Evolutionary conservation across 2,113 vertebrate genomes (phyloP).

Genomic region (Zosterops pallidus): DNA sequence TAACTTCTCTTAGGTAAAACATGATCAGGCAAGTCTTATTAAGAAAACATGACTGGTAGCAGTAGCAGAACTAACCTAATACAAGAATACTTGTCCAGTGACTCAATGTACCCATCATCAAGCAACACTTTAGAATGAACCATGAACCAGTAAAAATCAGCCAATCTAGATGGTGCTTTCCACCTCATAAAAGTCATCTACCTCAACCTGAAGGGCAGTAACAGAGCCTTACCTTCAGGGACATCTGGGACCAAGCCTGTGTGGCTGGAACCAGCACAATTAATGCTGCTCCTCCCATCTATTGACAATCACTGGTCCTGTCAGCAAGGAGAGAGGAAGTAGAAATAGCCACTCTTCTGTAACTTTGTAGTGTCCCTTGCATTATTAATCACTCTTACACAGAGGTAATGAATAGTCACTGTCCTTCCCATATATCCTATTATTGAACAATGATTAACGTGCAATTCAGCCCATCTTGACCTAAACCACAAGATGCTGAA

Average conservation of each 20-base stretch:
- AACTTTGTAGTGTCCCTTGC: not conserved
- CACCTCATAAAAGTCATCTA: not conserved
- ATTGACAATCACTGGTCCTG: rapidly evolving
- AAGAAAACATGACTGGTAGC: not conserved
- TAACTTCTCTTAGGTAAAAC: not conserved
- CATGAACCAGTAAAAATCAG: not conserved
- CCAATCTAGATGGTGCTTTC: not conserved
- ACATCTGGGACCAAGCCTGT: not conserved
- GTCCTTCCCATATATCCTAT: not conserved
- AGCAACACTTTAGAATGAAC: not conserved
- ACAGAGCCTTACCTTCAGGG: not conserved
- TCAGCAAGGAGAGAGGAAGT: not conserved
- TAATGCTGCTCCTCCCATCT: not conserved
- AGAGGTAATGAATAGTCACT: not conserved
- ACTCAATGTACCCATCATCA: not conserved
- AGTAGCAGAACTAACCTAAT: not conserved
- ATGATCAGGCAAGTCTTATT: not conserved
- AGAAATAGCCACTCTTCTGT: not conserved
- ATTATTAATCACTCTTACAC: not conserved
- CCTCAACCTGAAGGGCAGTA: not conserved
- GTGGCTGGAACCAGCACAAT: not conserved
- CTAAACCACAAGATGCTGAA: not conserved
- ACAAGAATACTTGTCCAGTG: not conserved
- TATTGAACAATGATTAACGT: not conserved
- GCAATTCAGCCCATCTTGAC: not conserved